Evolutionary conservation across 2,888 invertebrate species (phyloP), one percentile per base, ranked within the genome.

Genomic region (Amphipyra berbera): DNA sequence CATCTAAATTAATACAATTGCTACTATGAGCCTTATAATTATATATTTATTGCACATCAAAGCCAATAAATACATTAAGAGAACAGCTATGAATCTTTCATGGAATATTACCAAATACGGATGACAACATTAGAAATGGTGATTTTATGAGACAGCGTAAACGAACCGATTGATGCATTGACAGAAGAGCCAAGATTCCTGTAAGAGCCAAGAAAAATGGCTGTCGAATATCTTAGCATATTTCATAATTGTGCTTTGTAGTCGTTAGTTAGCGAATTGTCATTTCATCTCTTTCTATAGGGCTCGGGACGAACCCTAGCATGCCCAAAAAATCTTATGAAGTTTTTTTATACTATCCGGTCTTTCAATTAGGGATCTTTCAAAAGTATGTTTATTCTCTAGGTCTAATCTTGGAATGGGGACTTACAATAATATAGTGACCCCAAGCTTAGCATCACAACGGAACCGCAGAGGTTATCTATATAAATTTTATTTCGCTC

Each of bases 1-100:
- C 9, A 57, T 48, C 40, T 50, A 38, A 56, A 63, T 52, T 49
- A 45, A 71, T 40, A 49, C 45, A 57, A 48, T 48, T 45, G 52
- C 10, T 38, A 5, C 14, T 14, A 41, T 33, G 13, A 33, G 15
- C 12, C 15, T 35, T 12, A 49, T 58, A 49, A 30, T 14, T 45
- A 12, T 37, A 15, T 15, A n/a, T 50, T 55, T 45, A 55, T 61
- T 61, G 45, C 45, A 61, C 41, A 46, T 46, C 33, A 13, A 8
- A 42, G 10, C 9, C 38, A 40, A 35, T 53, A 15, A 49, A 40
- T 30, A 41, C 9, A 44, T 33, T 33, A 40, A 49, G 40, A 63
- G 12, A 14, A 46, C n/a, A 71, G 38, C 35, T 42, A 50, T 40
- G 12, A 62, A 45, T 35, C 27, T 13, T 40, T 15, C 1, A 61